Evolutionary conservation across 2,113 vertebrate species (phyloP), one percentile per base, ranked within the genome.

Genomic region (Gymnorhina tibicen): DNA sequence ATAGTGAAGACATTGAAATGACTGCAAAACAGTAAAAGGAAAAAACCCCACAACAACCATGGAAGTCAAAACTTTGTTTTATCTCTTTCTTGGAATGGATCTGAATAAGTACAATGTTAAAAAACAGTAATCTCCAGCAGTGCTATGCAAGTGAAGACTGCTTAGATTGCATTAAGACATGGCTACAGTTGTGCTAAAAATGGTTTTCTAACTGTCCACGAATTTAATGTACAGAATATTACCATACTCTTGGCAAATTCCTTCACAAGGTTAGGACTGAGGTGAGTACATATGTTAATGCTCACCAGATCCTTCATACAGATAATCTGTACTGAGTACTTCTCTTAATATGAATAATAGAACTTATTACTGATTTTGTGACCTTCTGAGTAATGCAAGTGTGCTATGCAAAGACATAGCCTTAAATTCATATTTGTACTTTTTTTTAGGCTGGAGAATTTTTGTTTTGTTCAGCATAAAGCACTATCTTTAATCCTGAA

Each of bases 41-140:
- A 52, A 39, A 76, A 66, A 41, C 0, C 1, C 12, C 39, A n/a
- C 13, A 23, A 6, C 6, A 56, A 10, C 15, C 2, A 11, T 7
- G 4, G 7, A 35, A 79, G 33, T 32, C 4, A 93, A 55, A 87
- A 33, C 24, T 70, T 80, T 41, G 12, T 35, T 69, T 22, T 70
- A 35, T 20, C 8, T 72, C 11, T 82, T 81, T 85, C 53, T 73
- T 91, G n/a, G 11, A 85, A 64, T 18, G 23, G 33, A 47, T 46
- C 23, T 80, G 35, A 91, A 23, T 37, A 60, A 87, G 4, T 37
- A 47, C 10, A 17, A 7, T 28, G 10, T 58, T 59, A 30, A 79
- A 92, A 59, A 83, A 27, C 9, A 50, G 21, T 53, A 30, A 30
- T 18, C 39, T 33, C 50, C n/a, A 60, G 12, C 3, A 73, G 35